Conservation (phyloP, 2,888 invertebrate genomes). For the Seladonia tumulorum region DNA sequence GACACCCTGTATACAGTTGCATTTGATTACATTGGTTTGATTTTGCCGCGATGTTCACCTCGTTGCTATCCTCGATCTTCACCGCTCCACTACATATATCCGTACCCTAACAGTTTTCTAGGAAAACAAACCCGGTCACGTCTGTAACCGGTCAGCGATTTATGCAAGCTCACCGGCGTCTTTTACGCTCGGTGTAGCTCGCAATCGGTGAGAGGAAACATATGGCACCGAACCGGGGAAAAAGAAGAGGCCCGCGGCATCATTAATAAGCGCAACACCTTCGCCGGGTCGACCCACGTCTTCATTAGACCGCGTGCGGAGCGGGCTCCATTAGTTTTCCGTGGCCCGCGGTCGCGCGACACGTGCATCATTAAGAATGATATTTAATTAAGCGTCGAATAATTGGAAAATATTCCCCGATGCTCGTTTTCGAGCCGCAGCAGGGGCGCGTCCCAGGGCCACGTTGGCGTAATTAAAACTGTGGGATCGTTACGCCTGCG, state of each 20-base stretch:
- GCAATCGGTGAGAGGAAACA: neutral
- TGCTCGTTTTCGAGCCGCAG: constrained; percentile 45
- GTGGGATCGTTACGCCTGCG: constrained; percentile 72
- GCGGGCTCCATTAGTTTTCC: constrained; percentile 70
- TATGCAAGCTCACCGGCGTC: neutral
- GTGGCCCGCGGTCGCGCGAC: constrained; percentile 49
- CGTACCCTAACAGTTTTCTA: too few relatives aligned
- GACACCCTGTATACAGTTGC: too few relatives aligned
- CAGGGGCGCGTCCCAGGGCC: constrained; percentile 60
- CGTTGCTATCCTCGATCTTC: too few relatives aligned
- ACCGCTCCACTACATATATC: too few relatives aligned
- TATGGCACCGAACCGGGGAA: neutral
- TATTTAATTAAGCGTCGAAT: constrained; percentile 74
- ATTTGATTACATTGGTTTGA: too few relatives aligned
- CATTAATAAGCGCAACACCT: constrained; percentile 75
- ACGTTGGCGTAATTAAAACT: constrained; percentile 74
- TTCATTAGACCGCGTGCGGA: constrained; percentile 69
- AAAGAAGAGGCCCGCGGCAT: constrained; percentile 41
- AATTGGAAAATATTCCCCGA: constrained; percentile 65
- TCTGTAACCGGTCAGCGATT: neutral
- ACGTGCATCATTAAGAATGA: constrained; percentile 73
- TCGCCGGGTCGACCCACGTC: constrained; percentile 70
- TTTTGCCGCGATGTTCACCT: too few relatives aligned
- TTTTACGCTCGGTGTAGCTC: neutral
- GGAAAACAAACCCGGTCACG: too few relatives aligned